Conservation (phyloP, 2,888 invertebrate genomes). For the Dendrolimus houi region DNA sequence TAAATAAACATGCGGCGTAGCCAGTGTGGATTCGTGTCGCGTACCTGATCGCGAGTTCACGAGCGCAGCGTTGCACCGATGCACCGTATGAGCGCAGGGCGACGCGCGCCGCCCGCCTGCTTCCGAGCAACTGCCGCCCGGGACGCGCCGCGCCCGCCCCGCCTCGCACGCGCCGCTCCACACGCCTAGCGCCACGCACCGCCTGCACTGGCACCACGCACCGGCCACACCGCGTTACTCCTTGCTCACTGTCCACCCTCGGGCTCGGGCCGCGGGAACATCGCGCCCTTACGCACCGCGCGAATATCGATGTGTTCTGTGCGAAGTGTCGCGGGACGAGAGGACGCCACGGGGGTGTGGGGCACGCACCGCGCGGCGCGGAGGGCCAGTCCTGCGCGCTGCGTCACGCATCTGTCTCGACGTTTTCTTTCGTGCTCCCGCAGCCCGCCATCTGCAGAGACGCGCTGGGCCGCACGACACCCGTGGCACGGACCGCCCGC, state of each 20-base stretch:
- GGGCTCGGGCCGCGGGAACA: conserved; percentile 24
- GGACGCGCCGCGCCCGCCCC: conserved; percentile 53
- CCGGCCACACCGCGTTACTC: conserved; percentile 30
- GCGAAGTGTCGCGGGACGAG: conserved; percentile 31
- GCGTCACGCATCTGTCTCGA: conserved; percentile 72
- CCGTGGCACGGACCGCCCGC: conserved; percentile 20
- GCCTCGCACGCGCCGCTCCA: conserved; percentile 27
- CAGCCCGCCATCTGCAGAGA: conserved; percentile 64
- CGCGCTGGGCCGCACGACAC: conserved; percentile 24
- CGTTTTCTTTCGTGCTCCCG: conserved; percentile 61
- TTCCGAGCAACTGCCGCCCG: conserved; percentile 70
- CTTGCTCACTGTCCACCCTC: conserved; percentile 25
- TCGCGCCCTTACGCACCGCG: conserved; percentile 59
- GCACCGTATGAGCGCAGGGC: conserved; percentile 45
- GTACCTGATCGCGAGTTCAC: conserved; percentile 46
- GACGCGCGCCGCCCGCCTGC: conserved; percentile 64
- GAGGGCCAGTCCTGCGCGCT: conserved; percentile 67
- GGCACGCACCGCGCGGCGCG: conserved; percentile 47
- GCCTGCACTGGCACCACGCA: conserved; percentile 43
- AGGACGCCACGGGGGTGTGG: conserved; percentile 28
- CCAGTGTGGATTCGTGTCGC: conserved; percentile 33
- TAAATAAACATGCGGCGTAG: conserved; percentile 11
- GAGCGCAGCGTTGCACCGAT: conserved; percentile 51
- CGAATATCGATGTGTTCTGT: conserved; percentile 69
- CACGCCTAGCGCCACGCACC: conserved; percentile 29